Conservation (phyloP, 2,888 invertebrate species). For the Crepidodera aurea region DNA sequence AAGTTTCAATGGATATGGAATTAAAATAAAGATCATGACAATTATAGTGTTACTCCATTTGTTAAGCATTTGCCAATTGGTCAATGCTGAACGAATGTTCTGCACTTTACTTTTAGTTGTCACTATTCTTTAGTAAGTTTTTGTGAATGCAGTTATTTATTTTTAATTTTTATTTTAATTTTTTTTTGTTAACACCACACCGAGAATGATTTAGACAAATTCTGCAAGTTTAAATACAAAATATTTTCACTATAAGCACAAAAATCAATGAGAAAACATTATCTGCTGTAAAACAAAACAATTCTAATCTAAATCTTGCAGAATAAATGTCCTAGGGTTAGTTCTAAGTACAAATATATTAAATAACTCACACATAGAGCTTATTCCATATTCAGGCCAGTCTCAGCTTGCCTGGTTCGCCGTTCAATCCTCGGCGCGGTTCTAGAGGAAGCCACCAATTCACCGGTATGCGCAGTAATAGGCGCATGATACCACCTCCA, state of each 20-base stretch:
- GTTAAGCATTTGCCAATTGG: conserved; percentile 42
- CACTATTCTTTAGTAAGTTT: conserved; percentile 36
- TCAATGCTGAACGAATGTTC: conserved; percentile 47
- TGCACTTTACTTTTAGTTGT: conserved; percentile 50
- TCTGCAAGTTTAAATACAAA: conserved; percentile 39
- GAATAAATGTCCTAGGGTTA: background rate
- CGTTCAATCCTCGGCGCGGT: conserved; percentile 90
- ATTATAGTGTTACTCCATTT: conserved; percentile 61
- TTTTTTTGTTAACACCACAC: conserved; percentile 35
- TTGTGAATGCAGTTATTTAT: conserved; percentile 31
- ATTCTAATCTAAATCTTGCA: no score
- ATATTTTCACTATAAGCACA: no score
- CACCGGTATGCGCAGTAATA: conserved; percentile 80
- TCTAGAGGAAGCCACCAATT: conserved; percentile 93
- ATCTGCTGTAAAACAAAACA: no score
- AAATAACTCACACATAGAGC: conserved; percentile 55
- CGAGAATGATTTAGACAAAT: conserved; percentile 3
- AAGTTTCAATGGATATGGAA: conserved; percentile 30
- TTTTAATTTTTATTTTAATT: conserved; percentile 39
- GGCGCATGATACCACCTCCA: conserved; percentile 79
- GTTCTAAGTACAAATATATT: background rate
- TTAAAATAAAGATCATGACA: conserved; percentile 61
- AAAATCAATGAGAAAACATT: no score
- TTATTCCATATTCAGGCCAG: conserved; percentile 79
- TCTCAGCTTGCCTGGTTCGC: conserved; percentile 95